Evolutionary conservation across 2,113 vertebrate species (phyloP).

Genomic region (Lepus europaeus): DNA sequence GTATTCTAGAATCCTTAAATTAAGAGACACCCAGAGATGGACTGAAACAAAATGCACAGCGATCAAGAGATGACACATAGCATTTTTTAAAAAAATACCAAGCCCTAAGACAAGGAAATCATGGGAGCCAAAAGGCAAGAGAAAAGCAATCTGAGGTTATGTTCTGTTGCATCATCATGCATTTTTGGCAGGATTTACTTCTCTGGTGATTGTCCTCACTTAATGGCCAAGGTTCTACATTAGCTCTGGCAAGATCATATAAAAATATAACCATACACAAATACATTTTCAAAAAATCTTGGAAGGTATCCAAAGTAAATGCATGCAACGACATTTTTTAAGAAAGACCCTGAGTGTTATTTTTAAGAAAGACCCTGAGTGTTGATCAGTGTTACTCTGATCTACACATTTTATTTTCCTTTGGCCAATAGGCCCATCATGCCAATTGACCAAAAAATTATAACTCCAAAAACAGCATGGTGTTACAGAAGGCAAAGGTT

Average conservation of each 20-base stretch:
- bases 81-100: background rate
- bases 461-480: background rate
- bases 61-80: background rate
- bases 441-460: background rate
- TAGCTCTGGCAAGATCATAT: conserved; percentile 10
- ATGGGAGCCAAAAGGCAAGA: background rate
- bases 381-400: background rate
- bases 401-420: conserved; percentile 14
- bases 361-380: background rate
- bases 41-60: background rate
- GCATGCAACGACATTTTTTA: background rate
- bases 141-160: background rate
- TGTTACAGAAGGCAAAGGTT: background rate
- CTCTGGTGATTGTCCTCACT: background rate
- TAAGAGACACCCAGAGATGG: background rate
- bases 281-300: background rate
- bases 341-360: background rate
- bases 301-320: background rate
- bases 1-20: background rate
- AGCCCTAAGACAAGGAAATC: background rate
- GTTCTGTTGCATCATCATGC: background rate
- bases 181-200: conserved; percentile 50
- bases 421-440: background rate
- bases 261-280: conserved; percentile 19
- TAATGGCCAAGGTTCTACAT: conserved; percentile 1